These are phyloP conservation scores for Delphinapterus leucas DNA, from an alignment of 2,113 vertebrate genomes.

Conservation along the genomic window DNA sequence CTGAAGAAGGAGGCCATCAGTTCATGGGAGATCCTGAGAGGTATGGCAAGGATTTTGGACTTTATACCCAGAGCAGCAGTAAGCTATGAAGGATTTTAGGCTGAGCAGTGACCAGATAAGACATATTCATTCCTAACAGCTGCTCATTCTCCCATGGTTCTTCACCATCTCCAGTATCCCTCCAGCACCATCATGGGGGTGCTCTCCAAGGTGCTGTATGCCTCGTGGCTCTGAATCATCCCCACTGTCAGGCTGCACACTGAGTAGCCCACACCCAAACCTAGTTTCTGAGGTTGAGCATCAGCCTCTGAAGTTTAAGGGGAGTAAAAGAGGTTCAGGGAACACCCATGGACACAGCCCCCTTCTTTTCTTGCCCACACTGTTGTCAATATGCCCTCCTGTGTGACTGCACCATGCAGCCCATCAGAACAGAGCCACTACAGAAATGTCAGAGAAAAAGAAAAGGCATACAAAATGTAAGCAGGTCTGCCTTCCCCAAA, in stretches of 20 bases:
- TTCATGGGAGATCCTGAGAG: neutral
- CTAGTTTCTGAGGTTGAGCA: neutral
- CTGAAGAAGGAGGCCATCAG: neutral
- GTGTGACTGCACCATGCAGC: accelerated
- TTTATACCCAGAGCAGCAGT: neutral
- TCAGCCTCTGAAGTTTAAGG: neutral
- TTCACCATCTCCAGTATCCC: neutral
- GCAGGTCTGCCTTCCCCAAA: neutral
- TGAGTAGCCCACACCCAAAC: neutral
- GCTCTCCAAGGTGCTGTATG: neutral
- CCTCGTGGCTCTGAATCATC: neutral
- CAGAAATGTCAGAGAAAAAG: neutral
- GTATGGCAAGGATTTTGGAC: neutral
- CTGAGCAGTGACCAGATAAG: neutral
- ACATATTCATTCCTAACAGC: neutral
- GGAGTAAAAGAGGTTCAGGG: neutral
- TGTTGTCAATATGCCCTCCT: neutral
- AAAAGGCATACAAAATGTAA: neutral
- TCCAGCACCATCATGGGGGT: neutral
- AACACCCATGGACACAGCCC: accelerated
- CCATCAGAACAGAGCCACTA: neutral
- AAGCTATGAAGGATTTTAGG: neutral
- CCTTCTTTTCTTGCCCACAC: neutral
- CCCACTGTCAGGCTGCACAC: accelerated
- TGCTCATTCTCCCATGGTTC: neutral